Evolutionary conservation across 2,888 invertebrate genomes (phyloP), one percentile per base, ranked within the genome.

Genomic region (Eupelmus urozonus): DNA sequence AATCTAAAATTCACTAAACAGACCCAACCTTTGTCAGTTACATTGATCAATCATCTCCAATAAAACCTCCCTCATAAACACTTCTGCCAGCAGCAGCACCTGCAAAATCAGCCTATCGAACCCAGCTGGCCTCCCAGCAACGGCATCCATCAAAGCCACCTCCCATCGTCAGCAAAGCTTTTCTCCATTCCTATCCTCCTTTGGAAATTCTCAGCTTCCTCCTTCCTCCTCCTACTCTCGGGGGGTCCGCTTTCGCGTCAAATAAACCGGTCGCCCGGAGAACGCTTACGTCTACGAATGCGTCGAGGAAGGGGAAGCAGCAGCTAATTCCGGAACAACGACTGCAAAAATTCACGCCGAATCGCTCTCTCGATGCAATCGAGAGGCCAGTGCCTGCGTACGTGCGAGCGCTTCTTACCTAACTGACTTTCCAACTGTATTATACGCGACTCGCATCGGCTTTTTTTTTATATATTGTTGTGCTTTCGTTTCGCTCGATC

Each of bases 351-450:
- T 51, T 59, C 66, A 25, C 16, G 34, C 49, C 34, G 60, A n/a
- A n/a, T n/a, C n/a, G n/a, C n/a, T n/a, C 40, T 51, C 59, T 27
- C 27, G 42, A 55, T 72, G 55, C 55, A 63, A 62, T 62, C 40
- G 25, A 13, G 20, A n/a, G 27, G 20, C 13, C 9, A 34, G 5
- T 34, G 34, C 9, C 5, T 34, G 9, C 34, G 9, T 34, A 34
- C 34, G 34, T 34, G 34, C 9, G 34, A 9, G 16, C 45, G 9
- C 45, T 57, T 59, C 65, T 71, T 65, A 66, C 71, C 59, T 59
- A 49, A 71, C 71, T 59, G 51, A 71, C 71, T 76, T 76, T 76
- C 76, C 71, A 76, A 70, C 62, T 40, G 49, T 57, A 51, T 65
- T 23, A 7, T 25, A 45, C 18, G 69, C 42, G 27, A 59, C 53